Evolutionary conservation across 2,888 invertebrate genomes (phyloP), one percentile per base, ranked within the genome.

Genomic region (Drosophila birchii): DNA sequence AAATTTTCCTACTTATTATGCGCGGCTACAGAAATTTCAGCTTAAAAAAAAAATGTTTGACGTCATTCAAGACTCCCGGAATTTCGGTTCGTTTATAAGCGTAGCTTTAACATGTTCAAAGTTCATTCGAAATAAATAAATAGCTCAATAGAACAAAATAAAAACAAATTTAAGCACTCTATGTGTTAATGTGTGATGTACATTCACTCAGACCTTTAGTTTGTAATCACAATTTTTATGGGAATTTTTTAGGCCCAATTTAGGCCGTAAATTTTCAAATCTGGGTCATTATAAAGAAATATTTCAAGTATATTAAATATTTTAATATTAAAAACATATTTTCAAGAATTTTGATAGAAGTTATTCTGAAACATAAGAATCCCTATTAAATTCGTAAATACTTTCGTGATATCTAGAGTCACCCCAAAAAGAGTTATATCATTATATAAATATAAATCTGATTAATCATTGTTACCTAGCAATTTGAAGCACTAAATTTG

Each of bases 51-150:
- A 36, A 20, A 1, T 23, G 16, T 51, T 41, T 26, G 26, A 43
- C 64, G 64, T 64, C 64, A 64, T 51, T 43, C n/a, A 11, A 49
- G 26, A 41, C 16, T 49, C 49, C 51, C 34, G 41, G 41, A 64
- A 64, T 64, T 63, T 49, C 39, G 47, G 9, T 63, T 49, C n/a
- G 29, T 20, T n/a, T n/a, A 2, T 39, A 61, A 23, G n/a, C 11
- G 32, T 34, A 62, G 47, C 39, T 34, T 20, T n/a, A 34, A 23
- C 7, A 16, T 3, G 44, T 20, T 29, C 49, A 64, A 63, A 64
- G 64, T 64, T 49, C 49, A 29, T 3, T 1, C 6, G 20, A 36
- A 49, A 63, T 64, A 23, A 49, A 63, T 64, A 23, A 26, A n/a
- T 34, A 26, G 36, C 26, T 51, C 16, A n/a, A 60, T 41, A 32